Base-by-base conservation (phyloP, 2,113 vertebrate species). In the Megaceryle maxima region DNA sequence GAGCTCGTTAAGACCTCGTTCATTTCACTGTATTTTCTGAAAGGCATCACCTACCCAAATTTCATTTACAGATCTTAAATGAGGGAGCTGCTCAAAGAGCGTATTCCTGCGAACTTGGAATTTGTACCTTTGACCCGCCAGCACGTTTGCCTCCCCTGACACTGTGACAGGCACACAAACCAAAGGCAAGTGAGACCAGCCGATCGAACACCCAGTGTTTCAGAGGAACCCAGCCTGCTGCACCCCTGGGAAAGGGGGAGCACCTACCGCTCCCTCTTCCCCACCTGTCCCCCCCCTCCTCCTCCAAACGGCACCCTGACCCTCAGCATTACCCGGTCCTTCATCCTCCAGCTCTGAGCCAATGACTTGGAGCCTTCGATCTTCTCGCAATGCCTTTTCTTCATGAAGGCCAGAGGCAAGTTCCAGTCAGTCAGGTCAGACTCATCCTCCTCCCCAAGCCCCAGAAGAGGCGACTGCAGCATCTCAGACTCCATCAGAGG, bases 311-410 rank as follows among this genome's bases (percentile, higher is more conserved):
- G 56, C 60, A 3, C 20, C 62, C 33, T 37, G 64, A 43, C 87
- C 91, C 8, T 48, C 2, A 70, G 89, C 76, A 72, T 98, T 97
- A 99, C 99, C 99, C 99, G 98, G 97, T 99, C 99, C 97, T 99
- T 99, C 99, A 99, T 99, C 96, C 99, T 98, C 99, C 99, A 99
- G 97, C 99, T 99, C 98, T 99, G 99, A 1, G 99, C 99, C 82
- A 99, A 96, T 5, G 99, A 99, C 82, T 99, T 99, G 97, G 99
- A 99, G 96, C 99, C 99, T 85, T 99, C 99, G 10, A 99, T 99
- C 96, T 99, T 99, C 98, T 99, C 99, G 8, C 98, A 98, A 93
- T 99, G 99, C n/a, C 99, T 98, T 56, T 99, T 99, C 97, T 99
- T 99, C 99, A 99, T 99, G 82, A 99, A 99, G 96, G 99, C 98